Conservation (phyloP, 1,140 invertebrate species). For the Pogonomyrmex californicus region DNA sequence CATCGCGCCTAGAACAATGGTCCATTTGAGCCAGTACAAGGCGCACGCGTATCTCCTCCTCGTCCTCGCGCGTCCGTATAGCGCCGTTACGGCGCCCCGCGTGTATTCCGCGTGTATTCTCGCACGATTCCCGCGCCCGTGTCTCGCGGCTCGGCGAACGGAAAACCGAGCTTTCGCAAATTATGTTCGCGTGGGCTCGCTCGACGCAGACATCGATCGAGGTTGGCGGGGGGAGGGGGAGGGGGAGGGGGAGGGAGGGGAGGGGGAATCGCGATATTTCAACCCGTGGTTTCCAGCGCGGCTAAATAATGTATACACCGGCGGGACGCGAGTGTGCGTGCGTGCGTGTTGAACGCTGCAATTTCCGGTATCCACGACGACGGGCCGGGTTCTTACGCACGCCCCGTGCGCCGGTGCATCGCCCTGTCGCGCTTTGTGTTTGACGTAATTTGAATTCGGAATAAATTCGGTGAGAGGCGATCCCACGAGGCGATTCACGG, state of each 20-base stretch:
- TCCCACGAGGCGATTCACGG: constrained; percentile 4
- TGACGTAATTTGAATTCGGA: constrained; percentile 51
- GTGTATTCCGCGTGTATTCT: constrained; percentile 47
- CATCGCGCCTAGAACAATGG: constrained; percentile 80
- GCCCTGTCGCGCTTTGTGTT: not conserved
- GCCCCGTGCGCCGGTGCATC: constrained; percentile 2
- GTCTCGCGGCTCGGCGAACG: constrained; percentile 47
- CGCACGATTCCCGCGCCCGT: constrained; percentile 36
- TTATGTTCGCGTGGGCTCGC: constrained; percentile 65
- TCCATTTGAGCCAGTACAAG: constrained; percentile 75
- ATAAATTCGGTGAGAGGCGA: constrained; percentile 57
- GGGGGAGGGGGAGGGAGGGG: no score
- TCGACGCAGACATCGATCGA: constrained; percentile 60
- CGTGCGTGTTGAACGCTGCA: constrained; percentile 42
- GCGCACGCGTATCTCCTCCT: constrained; percentile 31
- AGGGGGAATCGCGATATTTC: constrained; percentile 52
- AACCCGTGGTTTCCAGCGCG: constrained; percentile 37
- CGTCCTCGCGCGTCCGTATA: constrained; percentile 29
- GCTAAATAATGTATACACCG: constrained; percentile 59
- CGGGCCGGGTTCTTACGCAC: constrained; percentile 29
- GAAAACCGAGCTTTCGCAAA: constrained; percentile 66
- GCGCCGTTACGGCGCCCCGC: constrained; percentile 43
- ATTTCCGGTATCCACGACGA: constrained; percentile 54
- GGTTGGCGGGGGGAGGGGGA: not conserved
- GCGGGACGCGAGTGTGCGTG: constrained; percentile 2